A percentile compares a stretch with the other conserved stretches of the same genome.
Evolutionary conservation across 2,113 vertebrate species (phyloP).

Genomic region (Pluvianellus socialis): DNA sequence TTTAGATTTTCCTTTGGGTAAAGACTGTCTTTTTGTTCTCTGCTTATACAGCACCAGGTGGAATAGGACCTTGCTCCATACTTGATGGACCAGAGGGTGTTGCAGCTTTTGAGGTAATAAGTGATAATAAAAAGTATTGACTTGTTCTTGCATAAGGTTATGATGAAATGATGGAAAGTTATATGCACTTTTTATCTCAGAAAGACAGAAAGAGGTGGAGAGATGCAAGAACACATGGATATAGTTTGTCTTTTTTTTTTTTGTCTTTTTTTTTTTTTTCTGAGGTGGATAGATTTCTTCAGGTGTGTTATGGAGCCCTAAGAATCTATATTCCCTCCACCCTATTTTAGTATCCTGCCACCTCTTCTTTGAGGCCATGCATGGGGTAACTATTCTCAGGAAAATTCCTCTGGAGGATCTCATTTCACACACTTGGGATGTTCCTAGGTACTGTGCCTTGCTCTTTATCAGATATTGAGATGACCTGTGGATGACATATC

Average conservation of each 20-base stretch:
- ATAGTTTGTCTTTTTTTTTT: neutral
- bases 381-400: neutral
- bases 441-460: neutral
- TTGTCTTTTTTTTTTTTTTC: neutral
- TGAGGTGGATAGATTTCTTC: neutral
- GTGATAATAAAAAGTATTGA: slow-evolving; percentile 51
- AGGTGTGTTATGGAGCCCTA: neutral
- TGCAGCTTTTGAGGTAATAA: slow-evolving; percentile 26
- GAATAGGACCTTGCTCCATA: neutral
- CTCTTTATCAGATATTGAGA: neutral
- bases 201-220: neutral
- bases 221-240: neutral
- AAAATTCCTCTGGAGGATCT: neutral
- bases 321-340: neutral
- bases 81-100: neutral
- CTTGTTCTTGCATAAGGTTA: neutral
- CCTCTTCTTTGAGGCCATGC: neutral
- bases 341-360: neutral
- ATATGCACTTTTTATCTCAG: neutral
- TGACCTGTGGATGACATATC: neutral
- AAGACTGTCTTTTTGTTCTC: neutral
- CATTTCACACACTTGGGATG: neutral
- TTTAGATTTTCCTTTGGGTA: neutral
- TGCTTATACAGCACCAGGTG: neutral
- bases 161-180: slow-evolving; percentile 9